Base-by-base conservation (phyloP, 2,888 invertebrate species). In the Callimorpha dominula region DNA sequence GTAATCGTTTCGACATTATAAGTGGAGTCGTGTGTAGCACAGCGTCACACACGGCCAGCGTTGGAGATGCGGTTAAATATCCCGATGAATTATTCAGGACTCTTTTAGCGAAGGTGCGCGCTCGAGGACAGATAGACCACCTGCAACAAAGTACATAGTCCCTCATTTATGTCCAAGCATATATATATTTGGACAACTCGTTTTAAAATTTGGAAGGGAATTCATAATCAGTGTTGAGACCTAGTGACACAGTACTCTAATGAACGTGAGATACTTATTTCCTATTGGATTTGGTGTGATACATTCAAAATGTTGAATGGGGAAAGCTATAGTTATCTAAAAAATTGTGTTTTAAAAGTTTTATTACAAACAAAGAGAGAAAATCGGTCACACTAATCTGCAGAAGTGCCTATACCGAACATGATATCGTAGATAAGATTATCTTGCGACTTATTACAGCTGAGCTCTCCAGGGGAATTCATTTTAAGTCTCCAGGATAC, bases 11-110 rank as follows among this genome's bases (percentile, higher is more conserved):
- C 80, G 78, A 77, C 87, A 86, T 88, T 88, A 87, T 85, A 86
- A 81, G 79, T 78, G 80, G 78, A 83, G 82, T 84, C 81, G 83
- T 86, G 86, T 88, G 86, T 87, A 84, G 85, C 86, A 86, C 81
- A 82, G 74, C 81, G 78, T 80, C 86, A 88, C 88, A 89, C 89
- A 88, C 86, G 87, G 80, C 60, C 81, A 85, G 83, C 83, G 87
- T 87, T 88, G 80, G 88, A 90, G 89, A 86, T 88, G 85, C 89
- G 90, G 89, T 90, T 93, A 92, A 94, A 94, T 94, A 94, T 93
- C 89, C 88, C 89, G 86, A 90, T 95, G 94, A 95, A 95, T 95
- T 82, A 95, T 95, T 95, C 94, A 95, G 89, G 84, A 89, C 91
- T 91, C 93, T 93, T 93, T 94, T 92, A 93, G 91, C 92, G 85